Evolutionary conservation across 64 coral and sea anemone species (phyloP), one percentile per base, ranked within the genome.

Genomic region (Montipora efflorescens): DNA sequence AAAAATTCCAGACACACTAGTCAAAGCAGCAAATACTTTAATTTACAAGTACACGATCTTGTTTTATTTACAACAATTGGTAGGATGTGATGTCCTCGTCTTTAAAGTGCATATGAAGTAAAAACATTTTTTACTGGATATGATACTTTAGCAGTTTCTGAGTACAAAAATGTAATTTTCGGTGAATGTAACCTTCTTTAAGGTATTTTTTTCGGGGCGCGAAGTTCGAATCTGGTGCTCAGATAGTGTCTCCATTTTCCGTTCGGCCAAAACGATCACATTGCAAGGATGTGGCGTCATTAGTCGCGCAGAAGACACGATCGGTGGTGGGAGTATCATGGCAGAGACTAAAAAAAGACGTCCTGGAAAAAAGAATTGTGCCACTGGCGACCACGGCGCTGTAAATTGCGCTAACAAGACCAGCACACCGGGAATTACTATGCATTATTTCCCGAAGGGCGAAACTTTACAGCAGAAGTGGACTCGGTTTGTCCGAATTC

Each of bases 221-320:
- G 61, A 66, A 66, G 9, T 16, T 66, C 15, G 15, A 66, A 66
- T 66, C 7, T 66, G 11, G 61, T 13, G 61, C 61, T 25, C 61
- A 4, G 75, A 89, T 77, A 75, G 73, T 89, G 87, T 89, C 71
- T 74, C 87, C 68, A 45, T 89, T 48, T 75, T 77, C 25, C 25
- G 91, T 72, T 70, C 53, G 70, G 82, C 91, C 82, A 93, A 93
- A 93, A 76, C 61, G 55, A 59, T 79, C 91, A 79, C 58, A 55
- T 93, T 82, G 87, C 67, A 87, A 23, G 57, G 36, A 28, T 87
- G 91, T 93, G 91, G 87, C 91, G 80, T 87, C 48, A 79, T 9
- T 62, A 55, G 52, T 82, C 22, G 10, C 43, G 19, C 5, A 21
- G 20, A 64, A n/a, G 22, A 13, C 12, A 84, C 79, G 82, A 90